phyloP scores from a whole-genome alignment of 23 tunicate genomes.

The Botrylloides violaceus region DNA sequence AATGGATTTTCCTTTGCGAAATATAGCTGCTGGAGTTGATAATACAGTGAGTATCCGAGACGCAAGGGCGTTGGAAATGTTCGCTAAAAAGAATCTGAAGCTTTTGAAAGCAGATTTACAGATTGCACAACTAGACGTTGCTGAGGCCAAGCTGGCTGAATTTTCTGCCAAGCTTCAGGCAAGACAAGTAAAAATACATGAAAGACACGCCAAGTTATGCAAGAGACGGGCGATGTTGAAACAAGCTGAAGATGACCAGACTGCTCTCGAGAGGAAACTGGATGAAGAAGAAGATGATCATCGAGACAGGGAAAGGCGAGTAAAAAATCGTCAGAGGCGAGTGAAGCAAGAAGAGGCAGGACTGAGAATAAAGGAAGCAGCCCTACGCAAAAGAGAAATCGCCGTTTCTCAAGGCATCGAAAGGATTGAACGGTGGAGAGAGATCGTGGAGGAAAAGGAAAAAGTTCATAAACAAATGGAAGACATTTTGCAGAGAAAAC shows the following conservation, averaged over 20 bases:
- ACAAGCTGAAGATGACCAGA: conserved; percentile 50
- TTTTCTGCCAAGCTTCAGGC: conserved; percentile 70
- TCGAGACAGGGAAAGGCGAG: conserved; percentile 55
- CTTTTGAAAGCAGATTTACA: conserved; percentile 32
- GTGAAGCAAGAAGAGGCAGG: conserved; percentile 79
- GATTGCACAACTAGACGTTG: conserved; percentile 42
- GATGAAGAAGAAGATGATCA: conserved; percentile 77
- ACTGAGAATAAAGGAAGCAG: conserved; percentile 50
- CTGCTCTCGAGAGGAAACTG: conserved; percentile 40
- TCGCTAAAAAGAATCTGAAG: conserved; percentile 61
- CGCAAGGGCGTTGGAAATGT: conserved; percentile 38
- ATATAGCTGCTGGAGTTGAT: conserved; percentile 50
- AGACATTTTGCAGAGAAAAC: conserved; percentile 61
- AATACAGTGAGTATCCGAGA: conserved; percentile 24
- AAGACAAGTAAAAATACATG: conserved; percentile 76
- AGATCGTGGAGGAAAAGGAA: conserved; percentile 77
- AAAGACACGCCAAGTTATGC: conserved; percentile 84
- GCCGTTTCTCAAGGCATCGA: conserved; percentile 38
- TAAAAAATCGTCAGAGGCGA: conserved; percentile 65
- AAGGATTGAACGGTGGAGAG: conserved; percentile 49
- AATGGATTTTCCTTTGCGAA: conserved; percentile 52
- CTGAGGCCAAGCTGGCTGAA: conserved; percentile 72
- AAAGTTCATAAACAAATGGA: conserved; percentile 44
- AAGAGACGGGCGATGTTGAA: conserved; percentile 52
- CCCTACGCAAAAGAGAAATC: conserved; percentile 52